Conservation (phyloP, 2,888 invertebrate species). For the Biston stratarius region DNA sequence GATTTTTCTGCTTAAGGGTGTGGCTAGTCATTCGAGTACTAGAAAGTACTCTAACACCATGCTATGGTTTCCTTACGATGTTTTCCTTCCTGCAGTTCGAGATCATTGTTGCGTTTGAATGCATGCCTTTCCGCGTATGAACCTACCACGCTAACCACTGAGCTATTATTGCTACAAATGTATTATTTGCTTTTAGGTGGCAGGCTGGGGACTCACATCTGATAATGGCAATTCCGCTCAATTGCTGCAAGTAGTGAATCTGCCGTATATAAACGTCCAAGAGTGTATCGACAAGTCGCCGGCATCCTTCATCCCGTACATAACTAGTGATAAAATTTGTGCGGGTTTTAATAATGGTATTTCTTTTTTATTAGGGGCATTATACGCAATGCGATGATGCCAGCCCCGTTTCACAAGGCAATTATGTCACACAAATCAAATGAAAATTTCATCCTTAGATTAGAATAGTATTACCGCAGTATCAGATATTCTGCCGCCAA, state of each 20-base stretch:
- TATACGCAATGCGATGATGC: neutral
- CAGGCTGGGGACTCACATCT: constrained; percentile 58
- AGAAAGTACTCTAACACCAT: too few species aligned
- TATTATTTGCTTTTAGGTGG: constrained; percentile 48
- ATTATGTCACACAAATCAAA: neutral
- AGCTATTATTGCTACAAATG: too few species aligned
- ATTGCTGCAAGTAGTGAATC: constrained; percentile 52
- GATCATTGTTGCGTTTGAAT: too few species aligned
- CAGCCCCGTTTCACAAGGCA: neutral
- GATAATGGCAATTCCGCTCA: constrained; percentile 48
- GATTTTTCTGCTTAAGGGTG: too few species aligned
- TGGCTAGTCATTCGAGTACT: too few species aligned
- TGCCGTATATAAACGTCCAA: constrained; percentile 44
- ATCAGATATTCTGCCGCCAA: too few species aligned
- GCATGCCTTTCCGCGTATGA: neutral
- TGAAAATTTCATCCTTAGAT: too few species aligned
- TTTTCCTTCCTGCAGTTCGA: too few species aligned
- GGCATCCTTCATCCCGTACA: constrained; percentile 49
- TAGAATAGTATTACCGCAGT: too few species aligned
- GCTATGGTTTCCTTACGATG: too few species aligned
- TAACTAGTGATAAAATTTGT: constrained; percentile 62
- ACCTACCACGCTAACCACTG: too few species aligned
- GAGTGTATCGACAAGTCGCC: constrained; percentile 7
- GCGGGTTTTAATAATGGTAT: constrained; percentile 46
- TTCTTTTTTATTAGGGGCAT: neutral